Evolutionary conservation across 1,140 invertebrate genomes (phyloP).

Genomic region (Akabosia matsudoensis): DNA sequence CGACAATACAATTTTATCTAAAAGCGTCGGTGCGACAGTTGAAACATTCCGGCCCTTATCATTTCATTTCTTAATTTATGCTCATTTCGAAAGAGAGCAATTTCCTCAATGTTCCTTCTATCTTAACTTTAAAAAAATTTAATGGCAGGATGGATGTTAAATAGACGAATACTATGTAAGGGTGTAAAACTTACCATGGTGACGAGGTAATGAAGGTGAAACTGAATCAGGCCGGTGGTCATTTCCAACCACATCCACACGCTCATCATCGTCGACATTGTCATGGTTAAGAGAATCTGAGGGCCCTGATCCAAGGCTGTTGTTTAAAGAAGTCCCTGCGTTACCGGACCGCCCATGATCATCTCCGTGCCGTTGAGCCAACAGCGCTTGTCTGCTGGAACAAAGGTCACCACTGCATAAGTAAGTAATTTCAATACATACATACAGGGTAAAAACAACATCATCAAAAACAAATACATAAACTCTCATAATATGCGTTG

Average conservation of each 20-base stretch:
- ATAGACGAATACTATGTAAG: too few relatives aligned
- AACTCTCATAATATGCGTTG: not conserved
- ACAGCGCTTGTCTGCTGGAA: slow-evolving; percentile 70
- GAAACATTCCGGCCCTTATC: not conserved
- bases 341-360: slow-evolving; percentile 47
- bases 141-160: too few relatives aligned
- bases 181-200: slow-evolving; percentile 42
- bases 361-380: slow-evolving; percentile 59
- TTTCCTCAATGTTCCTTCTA: too few relatives aligned
- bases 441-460: not conserved
- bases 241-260: slow-evolving; percentile 82
- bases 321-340: slow-evolving; percentile 52
- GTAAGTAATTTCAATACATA: not conserved
- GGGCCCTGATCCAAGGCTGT: slow-evolving; percentile 53
- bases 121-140: too few relatives aligned
- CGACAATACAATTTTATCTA: not conserved
- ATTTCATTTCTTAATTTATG: too few relatives aligned
- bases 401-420: slow-evolving; percentile 23
- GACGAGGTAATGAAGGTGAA: slow-evolving; percentile 50
- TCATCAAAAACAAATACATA: not conserved
- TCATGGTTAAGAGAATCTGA: slow-evolving; percentile 48
- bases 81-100: too few relatives aligned
- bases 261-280: slow-evolving; percentile 71
- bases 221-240: slow-evolving; percentile 45
- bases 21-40: not conserved